phyloP scores from a whole-genome alignment of 2,113 vertebrate species.

The Furnarius figulus region DNA sequence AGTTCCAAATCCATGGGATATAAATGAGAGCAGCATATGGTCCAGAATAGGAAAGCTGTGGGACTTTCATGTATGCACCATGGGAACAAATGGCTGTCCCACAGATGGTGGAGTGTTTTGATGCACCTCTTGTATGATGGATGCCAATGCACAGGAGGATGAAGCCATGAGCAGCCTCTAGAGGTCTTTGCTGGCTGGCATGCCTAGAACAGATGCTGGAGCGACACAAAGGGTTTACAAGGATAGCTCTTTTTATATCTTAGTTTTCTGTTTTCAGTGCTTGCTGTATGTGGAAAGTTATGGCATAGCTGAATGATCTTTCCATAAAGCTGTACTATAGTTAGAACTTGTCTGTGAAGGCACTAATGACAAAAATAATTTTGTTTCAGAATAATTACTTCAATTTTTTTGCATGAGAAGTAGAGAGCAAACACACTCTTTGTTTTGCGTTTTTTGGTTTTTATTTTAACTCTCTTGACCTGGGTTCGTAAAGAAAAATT shows the following conservation, averaged over 20 bases:
- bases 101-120: constrained; percentile 45
- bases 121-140: neutral
- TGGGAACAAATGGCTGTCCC: constrained; percentile 63
- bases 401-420: neutral
- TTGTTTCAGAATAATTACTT: neutral
- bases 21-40: constrained; percentile 65
- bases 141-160: constrained; percentile 15
- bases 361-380: neutral
- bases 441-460: neutral
- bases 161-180: constrained; percentile 26
- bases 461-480: neutral
- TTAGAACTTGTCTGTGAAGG: neutral
- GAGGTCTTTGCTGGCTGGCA: constrained; percentile 27
- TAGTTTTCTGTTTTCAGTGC: neutral
- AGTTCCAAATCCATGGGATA: constrained; percentile 56
- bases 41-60: constrained; percentile 55
- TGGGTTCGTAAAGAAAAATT: neutral
- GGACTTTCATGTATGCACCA: constrained; percentile 51
- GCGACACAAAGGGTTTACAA: constrained; percentile 1
- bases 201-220: neutral
- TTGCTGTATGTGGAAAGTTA: neutral
- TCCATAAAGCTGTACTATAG: neutral
- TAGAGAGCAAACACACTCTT: neutral
- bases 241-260: neutral
- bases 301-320: neutral